phyloP scores from a whole-genome alignment of 2,888 invertebrate species.

The Priocnemis perturbator region DNA sequence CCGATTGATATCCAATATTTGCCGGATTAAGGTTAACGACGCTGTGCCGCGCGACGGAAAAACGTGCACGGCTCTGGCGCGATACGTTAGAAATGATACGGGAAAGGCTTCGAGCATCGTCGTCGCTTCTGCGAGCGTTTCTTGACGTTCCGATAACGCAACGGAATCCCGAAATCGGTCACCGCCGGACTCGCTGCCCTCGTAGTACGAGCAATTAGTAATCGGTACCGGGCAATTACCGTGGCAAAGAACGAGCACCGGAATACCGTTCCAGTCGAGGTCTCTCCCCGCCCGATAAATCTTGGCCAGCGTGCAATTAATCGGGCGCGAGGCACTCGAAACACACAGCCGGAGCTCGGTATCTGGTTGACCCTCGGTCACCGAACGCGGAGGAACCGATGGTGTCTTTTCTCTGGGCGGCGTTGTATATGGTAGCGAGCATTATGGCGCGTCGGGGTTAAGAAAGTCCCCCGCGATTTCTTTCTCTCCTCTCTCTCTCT shows the following conservation, averaged over 20 bases:
- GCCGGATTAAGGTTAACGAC: too few species aligned
- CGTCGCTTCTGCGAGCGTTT: too few species aligned
- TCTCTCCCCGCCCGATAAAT: conserved; percentile 65
- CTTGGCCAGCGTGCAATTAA: conserved; percentile 67
- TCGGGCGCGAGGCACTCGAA: conserved; percentile 65
- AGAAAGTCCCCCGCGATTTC: conserved; percentile 19
- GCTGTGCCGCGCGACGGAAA: too few species aligned
- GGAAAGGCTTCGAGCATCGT: too few species aligned
- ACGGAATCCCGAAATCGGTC: conserved; percentile 44
- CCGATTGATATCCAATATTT: too few species aligned
- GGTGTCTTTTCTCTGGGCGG: conserved; percentile 48
- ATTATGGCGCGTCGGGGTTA: conserved; percentile 48
- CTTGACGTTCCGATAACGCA: neutral
- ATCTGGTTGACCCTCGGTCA: conserved; percentile 69
- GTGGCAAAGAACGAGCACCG: conserved; percentile 51
- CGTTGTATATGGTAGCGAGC: conserved; percentile 48
- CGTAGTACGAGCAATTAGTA: conserved; percentile 59
- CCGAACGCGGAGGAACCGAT: conserved; percentile 47
- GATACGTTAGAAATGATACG: too few species aligned
- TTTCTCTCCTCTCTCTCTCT: conserved; percentile 1
- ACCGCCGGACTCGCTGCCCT: conserved; percentile 20
- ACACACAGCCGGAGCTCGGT: conserved; percentile 57
- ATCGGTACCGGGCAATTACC: conserved; percentile 61
- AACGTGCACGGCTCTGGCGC: too few species aligned
- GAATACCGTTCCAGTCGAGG: conserved; percentile 60